Conservation (phyloP, 1,140 invertebrate species). For the Vanessa atalanta region DNA sequence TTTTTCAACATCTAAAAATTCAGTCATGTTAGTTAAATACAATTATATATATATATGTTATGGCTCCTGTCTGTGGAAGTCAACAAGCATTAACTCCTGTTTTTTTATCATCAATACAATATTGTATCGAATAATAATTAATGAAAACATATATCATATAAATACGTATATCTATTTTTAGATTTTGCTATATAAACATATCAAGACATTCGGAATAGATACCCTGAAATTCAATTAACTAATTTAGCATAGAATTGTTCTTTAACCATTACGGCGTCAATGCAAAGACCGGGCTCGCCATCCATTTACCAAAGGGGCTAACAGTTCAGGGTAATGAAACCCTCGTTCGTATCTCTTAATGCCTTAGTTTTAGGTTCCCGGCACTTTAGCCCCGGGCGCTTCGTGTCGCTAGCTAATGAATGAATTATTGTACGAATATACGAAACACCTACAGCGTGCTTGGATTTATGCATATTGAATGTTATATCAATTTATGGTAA, state of each 20-base stretch:
- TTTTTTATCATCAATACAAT: too few species aligned
- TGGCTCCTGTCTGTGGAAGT: too few species aligned
- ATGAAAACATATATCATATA: too few species aligned
- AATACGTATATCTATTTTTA: too few species aligned
- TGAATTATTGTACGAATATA: conserved; percentile 22
- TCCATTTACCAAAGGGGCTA: conserved; percentile 33
- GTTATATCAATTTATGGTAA: conserved; percentile 2
- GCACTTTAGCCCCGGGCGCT: conserved; percentile 14
- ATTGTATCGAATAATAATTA: too few species aligned
- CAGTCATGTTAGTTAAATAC: too few species aligned
- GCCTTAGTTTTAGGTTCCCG: conserved; percentile 16
- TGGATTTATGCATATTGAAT: conserved; percentile 20
- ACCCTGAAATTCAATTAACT: conserved; percentile 24
- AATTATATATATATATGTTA: too few species aligned
- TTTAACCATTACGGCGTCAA: conserved; percentile 33
- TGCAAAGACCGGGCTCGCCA: conserved; percentile 32
- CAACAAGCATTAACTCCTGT: too few species aligned
- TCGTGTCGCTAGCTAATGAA: conserved; percentile 21
- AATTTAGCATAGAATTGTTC: conserved; percentile 30
- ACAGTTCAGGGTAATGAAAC: conserved; percentile 21
- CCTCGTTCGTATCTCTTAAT: conserved; percentile 25
- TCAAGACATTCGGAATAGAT: neutral
- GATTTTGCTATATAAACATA: neutral
- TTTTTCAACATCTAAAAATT: too few species aligned
- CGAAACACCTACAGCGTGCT: conserved; percentile 18